phyloP scores from a whole-genome alignment of 2,888 invertebrate genomes.

The Conus canariensis region DNA sequence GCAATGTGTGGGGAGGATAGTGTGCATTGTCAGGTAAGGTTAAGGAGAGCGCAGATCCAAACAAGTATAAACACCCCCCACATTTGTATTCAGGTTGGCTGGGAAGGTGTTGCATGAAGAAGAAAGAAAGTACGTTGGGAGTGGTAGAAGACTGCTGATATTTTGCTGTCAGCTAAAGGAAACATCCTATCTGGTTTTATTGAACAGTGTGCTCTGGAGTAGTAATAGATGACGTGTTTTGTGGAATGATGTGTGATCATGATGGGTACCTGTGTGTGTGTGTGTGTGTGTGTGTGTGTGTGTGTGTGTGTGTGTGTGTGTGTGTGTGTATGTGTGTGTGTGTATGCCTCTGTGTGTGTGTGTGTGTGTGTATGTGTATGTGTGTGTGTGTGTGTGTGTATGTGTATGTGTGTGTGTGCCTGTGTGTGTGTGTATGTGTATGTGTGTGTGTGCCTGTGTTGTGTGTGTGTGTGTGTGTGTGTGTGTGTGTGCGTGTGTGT shows the following conservation, averaged over 20 bases:
- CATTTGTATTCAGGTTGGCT: too few species aligned
- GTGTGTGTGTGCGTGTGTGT: slow-evolving; percentile 19
- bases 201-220: not conserved
- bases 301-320: not conserved
- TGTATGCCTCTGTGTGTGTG: not conserved
- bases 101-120: too few species aligned
- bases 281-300: not conserved
- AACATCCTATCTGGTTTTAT: too few species aligned
- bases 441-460: not conserved
- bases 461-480: slow-evolving; percentile 17
- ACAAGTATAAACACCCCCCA: too few species aligned
- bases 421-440: not conserved
- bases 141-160: too few species aligned
- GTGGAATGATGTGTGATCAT: not conserved
- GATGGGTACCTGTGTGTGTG: not conserved
- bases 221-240: too few species aligned
- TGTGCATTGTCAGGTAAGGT: too few species aligned
- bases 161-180: too few species aligned
- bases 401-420: not conserved
- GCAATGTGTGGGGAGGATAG: too few species aligned
- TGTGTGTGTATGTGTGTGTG: not conserved
- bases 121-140: too few species aligned
- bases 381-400: slow-evolving; percentile 1
- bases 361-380: slow-evolving; percentile 7
- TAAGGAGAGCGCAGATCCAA: too few species aligned